Evolutionary conservation across 2,113 vertebrate genomes (phyloP), one percentile per base, ranked within the genome.

Genomic region (Oostethus manadensis): DNA sequence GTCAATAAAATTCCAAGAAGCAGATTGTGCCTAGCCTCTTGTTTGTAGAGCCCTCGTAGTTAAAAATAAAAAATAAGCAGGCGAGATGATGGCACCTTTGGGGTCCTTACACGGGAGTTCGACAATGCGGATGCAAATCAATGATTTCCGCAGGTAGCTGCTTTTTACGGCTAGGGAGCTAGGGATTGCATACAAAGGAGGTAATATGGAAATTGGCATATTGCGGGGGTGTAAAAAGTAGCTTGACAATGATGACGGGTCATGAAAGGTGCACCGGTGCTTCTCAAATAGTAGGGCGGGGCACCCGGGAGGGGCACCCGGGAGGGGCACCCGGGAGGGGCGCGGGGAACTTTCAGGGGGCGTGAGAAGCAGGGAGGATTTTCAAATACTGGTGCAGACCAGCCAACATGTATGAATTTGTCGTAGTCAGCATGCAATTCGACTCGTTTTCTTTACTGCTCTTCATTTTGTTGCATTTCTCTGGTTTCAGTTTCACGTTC

Each of bases 1-100:
- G 89, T 93, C 93, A 97, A 94, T 94, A 95, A 92, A 78, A 91
- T 87, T 77, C 79, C 79, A 69, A 83, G 89, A 86, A 91, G 80
- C 80, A 73, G 75, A 81, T 77, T 81, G 79, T 64, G 13, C 11
- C 38, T 2, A 57, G 73, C 56, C 69, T 71, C 73, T 64, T 8
- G 43, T 17, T 67, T 80, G 82, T 83, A 83, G 73, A 80, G 75
- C 57, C 56, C 23, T 65, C 3, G 62, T 80, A 76, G 79, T 18
- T 17, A 16, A 42, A 55, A n/a, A 21, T 46, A 80, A 68, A 51
- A 76, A 72, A 81, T 71, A 73, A 77, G 69, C 62, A 64, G 60
- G 18, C 15, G 60, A 1, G 14, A 60, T 1, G 64, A 79, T 57
- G 64, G 64, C 78, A 74, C 81, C 81, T 78, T 63, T 44, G 74